Base-by-base conservation (phyloP, 2,797 vertebrate genomes). In the Amblyopsis hoosieri region DNA sequence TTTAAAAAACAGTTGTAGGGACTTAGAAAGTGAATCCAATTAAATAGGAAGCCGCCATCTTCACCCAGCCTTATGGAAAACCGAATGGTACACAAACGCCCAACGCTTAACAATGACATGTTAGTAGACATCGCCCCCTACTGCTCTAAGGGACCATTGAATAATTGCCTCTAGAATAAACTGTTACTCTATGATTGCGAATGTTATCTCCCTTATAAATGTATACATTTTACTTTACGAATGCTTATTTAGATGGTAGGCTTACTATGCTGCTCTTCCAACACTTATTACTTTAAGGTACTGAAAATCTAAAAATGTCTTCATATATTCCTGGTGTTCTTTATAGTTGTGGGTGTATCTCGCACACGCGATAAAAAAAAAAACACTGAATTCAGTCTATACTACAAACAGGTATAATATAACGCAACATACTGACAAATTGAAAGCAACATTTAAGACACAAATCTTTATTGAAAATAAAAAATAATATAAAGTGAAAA, bases 11-110 rank as follows among this genome's bases (percentile, higher is more conserved):
- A 58, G 56, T 11, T 1, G n/a, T 62, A 62, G 8, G 55, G 7
- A 42, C 37, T 42, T 74, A 15, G 8, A 31, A 68, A 51, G 61
- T 57, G 69, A 84, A 71, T 66, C 73, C 67, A 37, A 55, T 69
- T 50, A 63, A 77, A 89, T 83, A 87, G 87, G 88, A 90, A 92
- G 91, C 90, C 87, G 90, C 91, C 92, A 93, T 94, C 74, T 92
- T 93, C 92, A 87, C 87, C 90, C 85, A 80, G 80, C 77, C 37
- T 42, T 42, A 42, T 42, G 37, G 37, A 9, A 42, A 42, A 1
- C 37, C 37, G 37, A 42, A 42, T 42, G 37, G 37, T 42, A 42
- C 37, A 42, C 1, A 85, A 71, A 74, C 83, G 85, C 75, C 76
- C 81, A 61, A 37, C 64, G 66, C 66, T 67, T 45, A 42, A 50